Conservation (phyloP, 2,797 vertebrate genomes). For the Oreonectes daqikongensis region DNA sequence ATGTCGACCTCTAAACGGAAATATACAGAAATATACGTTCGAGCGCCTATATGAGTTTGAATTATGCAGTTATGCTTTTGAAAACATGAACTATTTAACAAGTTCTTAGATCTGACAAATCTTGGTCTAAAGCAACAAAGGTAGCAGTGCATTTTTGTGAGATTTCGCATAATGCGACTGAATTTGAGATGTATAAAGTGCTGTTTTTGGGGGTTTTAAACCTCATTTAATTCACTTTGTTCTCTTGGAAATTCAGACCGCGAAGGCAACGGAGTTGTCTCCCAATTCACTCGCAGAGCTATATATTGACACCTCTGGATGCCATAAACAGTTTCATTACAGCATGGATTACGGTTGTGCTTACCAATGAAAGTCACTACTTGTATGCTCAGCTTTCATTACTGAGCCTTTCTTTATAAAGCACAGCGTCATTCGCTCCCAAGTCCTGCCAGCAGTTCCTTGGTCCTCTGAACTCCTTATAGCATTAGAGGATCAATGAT, state of each 20-base stretch:
- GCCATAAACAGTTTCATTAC: not conserved
- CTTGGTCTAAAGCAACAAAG: not conserved
- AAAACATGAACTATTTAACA: not conserved
- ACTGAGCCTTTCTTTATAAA: conserved; percentile 55
- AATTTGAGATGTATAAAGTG: not conserved
- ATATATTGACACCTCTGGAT: not conserved
- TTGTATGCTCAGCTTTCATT: not conserved
- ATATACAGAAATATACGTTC: conserved; percentile 3
- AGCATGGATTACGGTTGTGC: conserved; percentile 22
- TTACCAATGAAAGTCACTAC: conserved; percentile 21
- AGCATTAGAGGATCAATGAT: conserved; percentile 63
- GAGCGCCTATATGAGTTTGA: not conserved
- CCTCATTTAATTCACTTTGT: not conserved
- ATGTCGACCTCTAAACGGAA: not conserved
- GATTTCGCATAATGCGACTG: not conserved
- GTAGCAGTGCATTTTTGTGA: not conserved
- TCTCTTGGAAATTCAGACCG: conserved; percentile 19
- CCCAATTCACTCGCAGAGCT: conserved; percentile 1
- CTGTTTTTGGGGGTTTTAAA: not conserved
- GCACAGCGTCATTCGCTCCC: conserved; percentile 19
- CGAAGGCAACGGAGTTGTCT: not conserved
- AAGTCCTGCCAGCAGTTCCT: conserved; percentile 50
- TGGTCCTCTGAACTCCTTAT: conserved; percentile 54
- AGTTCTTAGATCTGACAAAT: not conserved
- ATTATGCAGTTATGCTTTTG: not conserved